phyloP scores from a whole-genome alignment of 2,888 invertebrate species.

The Eupeodes luniger region DNA sequence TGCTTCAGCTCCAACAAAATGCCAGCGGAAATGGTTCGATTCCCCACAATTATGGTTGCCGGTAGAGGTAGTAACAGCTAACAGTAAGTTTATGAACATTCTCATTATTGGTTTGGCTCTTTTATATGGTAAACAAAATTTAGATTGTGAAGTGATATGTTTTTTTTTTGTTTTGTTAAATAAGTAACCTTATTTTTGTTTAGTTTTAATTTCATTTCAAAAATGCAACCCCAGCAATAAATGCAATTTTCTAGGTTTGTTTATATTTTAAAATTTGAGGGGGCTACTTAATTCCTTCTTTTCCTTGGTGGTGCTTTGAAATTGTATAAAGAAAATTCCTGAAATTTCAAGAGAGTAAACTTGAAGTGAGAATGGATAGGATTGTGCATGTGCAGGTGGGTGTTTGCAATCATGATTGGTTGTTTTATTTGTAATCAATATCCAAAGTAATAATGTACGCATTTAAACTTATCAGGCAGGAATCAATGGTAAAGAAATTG shows the following conservation, averaged over 20 bases:
- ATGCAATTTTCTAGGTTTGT: conserved; percentile 30
- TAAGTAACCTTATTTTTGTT: conserved; percentile 21
- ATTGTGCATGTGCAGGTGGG: not conserved
- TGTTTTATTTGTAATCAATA: conserved; percentile 40
- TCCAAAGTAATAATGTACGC: conserved; percentile 25
- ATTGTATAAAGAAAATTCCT: conserved; percentile 8
- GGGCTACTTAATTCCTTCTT: not conserved
- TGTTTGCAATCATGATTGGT: not conserved
- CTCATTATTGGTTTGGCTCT: not conserved
- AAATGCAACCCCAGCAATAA: conserved; percentile 53
- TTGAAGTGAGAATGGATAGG: conserved; percentile 18
- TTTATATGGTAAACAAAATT: conserved; percentile 22
- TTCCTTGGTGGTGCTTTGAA: not conserved
- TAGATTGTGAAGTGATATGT: conserved; percentile 18
- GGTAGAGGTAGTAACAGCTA: conserved; percentile 1
- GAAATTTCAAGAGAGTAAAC: not conserved
- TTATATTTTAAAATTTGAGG: not conserved
- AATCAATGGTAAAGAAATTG: conserved; percentile 45
- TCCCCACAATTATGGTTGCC: conserved; percentile 37
- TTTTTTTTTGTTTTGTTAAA: not conserved
- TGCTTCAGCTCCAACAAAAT: conserved; percentile 48
- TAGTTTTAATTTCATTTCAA: not conserved
- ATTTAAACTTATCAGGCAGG: conserved; percentile 19
- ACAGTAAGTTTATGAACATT: conserved; percentile 35
- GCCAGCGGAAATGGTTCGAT: conserved; percentile 68